Evolutionary conservation across 2,797 vertebrate genomes (phyloP).

Genomic region (Lepus oiostolus): DNA sequence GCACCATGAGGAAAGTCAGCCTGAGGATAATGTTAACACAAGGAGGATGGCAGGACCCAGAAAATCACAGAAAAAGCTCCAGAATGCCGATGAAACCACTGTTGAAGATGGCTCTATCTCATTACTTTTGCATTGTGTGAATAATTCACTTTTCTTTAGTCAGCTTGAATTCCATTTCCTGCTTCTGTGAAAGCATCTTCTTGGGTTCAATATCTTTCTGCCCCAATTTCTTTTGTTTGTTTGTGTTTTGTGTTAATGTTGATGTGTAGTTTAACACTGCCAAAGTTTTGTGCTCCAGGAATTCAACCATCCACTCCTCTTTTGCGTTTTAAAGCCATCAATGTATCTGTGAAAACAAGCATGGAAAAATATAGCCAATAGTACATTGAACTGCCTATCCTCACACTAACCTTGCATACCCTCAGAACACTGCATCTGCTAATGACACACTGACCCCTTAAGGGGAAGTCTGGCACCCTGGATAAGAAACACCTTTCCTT

Average conservation of each 20-base stretch:
- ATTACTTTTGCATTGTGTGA: not conserved
- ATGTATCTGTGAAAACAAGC: not conserved
- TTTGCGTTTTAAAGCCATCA: not conserved
- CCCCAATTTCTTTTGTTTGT: not conserved
- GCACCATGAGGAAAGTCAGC: not conserved
- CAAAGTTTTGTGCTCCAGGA: not conserved
- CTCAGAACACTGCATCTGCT: not conserved
- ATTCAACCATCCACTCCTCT: not conserved
- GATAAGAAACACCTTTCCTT: constrained; percentile 12
- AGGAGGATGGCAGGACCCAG: not conserved
- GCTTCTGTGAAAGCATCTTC: not conserved
- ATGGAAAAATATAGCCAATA: not conserved
- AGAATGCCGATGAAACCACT: not conserved
- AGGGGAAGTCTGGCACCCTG: not conserved
- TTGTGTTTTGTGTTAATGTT: not conserved
- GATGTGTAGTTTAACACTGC: not conserved
- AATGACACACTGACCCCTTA: not conserved
- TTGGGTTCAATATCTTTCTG: not conserved
- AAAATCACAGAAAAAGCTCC: not conserved
- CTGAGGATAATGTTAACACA: not conserved
- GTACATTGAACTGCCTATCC: not conserved
- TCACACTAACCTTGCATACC: not conserved
- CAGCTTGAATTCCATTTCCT: constrained; percentile 4
- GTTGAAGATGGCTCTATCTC: not conserved
- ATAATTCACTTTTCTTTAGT: not conserved